A percentile compares a stretch with the other conserved stretches of the same genome.
These are phyloP conservation scores for Andrena minutula DNA, from an alignment of 2,888 invertebrate genomes.

Conservation along the genomic window DNA sequence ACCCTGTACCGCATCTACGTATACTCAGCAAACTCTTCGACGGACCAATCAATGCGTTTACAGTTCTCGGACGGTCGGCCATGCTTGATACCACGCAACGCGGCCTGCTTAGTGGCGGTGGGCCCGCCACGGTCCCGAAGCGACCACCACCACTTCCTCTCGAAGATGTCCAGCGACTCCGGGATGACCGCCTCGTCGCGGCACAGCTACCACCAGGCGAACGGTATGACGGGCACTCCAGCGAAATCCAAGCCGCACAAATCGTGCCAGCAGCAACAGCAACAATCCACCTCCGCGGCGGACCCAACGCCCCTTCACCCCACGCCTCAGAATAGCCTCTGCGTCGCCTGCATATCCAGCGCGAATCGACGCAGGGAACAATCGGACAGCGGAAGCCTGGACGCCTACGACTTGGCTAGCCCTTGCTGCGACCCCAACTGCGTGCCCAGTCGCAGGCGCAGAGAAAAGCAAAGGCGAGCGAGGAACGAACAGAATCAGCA, in stretches of 20 bases:
- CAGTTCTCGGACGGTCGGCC: constrained; percentile 83
- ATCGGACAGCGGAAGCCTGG: constrained; percentile 89
- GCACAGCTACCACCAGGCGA: constrained; percentile 84
- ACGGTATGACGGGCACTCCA: constrained; percentile 78
- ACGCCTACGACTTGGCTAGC: constrained; percentile 94
- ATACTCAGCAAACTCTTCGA: background rate
- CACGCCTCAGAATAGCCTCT: constrained; percentile 75
- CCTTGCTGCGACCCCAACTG: constrained; percentile 95
- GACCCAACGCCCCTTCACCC: constrained; percentile 61
- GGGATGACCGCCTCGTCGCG: constrained; percentile 80
- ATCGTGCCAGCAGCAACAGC: constrained; percentile 68
- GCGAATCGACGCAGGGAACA: constrained; percentile 79
- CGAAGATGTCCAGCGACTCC: constrained; percentile 85
- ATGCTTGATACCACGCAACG: constrained; percentile 86
- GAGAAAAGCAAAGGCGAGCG: constrained; percentile 86
- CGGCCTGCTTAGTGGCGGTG: constrained; percentile 90
- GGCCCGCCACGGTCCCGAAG: constrained; percentile 89
- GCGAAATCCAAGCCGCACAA: constrained; percentile 78
- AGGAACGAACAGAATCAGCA: constrained; percentile 81
- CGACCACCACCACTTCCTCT: constrained; percentile 90
- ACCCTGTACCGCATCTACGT: too few relatives aligned
- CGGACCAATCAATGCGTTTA: constrained; percentile 26
- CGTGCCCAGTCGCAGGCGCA: constrained; percentile 88
- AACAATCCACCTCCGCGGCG: constrained; percentile 40
- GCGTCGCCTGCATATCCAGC: constrained; percentile 84